Conservation (phyloP, 2,888 invertebrate genomes). For the Hirtodrosophila histrioides region DNA sequence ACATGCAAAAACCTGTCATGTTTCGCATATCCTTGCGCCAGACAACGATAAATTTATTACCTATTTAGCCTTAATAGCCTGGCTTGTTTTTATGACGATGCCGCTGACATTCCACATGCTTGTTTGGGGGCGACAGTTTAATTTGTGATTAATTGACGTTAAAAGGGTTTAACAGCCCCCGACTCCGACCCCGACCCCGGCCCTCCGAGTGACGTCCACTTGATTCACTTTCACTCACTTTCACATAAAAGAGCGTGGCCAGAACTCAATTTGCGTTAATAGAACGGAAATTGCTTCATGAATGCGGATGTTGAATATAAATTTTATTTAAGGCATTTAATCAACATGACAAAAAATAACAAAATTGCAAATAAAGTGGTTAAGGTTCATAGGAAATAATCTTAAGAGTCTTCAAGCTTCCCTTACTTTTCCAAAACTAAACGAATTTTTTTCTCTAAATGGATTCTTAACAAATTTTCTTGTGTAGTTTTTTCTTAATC, state of each 20-base stretch:
- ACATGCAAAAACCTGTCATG: constrained; percentile 57
- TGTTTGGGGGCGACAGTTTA: constrained; percentile 64
- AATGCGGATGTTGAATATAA: constrained; percentile 65
- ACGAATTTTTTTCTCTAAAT: no score
- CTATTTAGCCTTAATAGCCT: constrained; percentile 77
- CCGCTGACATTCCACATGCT: constrained; percentile 46
- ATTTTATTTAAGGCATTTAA: constrained; percentile 58
- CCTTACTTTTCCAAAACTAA: not conserved
- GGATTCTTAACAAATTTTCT: no score
- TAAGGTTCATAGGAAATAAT: not conserved
- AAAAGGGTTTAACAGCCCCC: constrained; percentile 73
- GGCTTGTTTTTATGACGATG: constrained; percentile 75
- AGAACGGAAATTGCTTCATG: constrained; percentile 74
- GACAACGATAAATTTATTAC: constrained; percentile 75
- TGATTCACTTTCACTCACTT: constrained; percentile 70
- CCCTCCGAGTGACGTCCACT: constrained; percentile 49
- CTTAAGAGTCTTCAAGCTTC: not conserved
- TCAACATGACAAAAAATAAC: constrained; percentile 32
- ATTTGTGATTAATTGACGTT: constrained; percentile 80
- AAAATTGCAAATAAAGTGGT: not conserved
- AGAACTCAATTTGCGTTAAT: constrained; percentile 65
- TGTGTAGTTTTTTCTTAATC: no score
- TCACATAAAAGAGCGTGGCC: constrained; percentile 25
- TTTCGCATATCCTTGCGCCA: constrained; percentile 65
- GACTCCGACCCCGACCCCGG: constrained; percentile 2